These are phyloP conservation scores for Zonotrichia leucophrys DNA, from an alignment of 2,113 vertebrate species.

Conservation along the genomic window DNA sequence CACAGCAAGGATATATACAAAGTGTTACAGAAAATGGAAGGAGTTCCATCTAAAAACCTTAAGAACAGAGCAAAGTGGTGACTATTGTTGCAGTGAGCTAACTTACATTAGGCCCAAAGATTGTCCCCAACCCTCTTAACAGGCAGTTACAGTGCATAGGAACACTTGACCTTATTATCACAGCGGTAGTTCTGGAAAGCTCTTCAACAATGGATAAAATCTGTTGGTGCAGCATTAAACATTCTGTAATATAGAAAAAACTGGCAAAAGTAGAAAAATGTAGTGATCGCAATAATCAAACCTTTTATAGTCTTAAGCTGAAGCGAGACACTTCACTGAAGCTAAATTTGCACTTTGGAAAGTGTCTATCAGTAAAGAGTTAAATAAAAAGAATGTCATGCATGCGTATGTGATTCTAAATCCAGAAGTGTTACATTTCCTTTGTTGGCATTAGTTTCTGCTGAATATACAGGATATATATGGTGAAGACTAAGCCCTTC, in stretches of 20 bases:
- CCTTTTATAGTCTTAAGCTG: not conserved
- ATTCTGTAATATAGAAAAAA: not conserved
- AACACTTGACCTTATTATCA: not conserved
- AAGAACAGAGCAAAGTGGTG: not conserved
- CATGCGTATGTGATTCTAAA: constrained; percentile 54
- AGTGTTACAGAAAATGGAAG: not conserved
- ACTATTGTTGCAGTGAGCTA: not conserved
- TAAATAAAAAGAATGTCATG: constrained; percentile 66
- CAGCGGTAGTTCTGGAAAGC: not conserved
- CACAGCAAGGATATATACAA: not conserved
- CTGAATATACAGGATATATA: constrained; percentile 62
- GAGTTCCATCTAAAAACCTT: not conserved
- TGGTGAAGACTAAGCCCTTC: constrained; percentile 43
- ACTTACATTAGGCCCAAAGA: not conserved
- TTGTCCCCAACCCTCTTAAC: not conserved
- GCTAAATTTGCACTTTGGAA: not conserved
- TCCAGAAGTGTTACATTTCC: constrained; percentile 64
- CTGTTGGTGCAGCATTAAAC: not conserved
- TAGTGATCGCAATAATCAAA: not conserved
- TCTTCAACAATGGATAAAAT: not conserved
- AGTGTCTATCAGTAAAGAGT: constrained; percentile 42
- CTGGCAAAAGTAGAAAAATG: not conserved
- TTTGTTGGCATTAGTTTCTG: constrained; percentile 65
- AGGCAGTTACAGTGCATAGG: not conserved
- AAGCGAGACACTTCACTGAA: not conserved